Conservation (phyloP, 35 echinoderm and acorn worm species). For the Holothuria glaberrima region DNA sequence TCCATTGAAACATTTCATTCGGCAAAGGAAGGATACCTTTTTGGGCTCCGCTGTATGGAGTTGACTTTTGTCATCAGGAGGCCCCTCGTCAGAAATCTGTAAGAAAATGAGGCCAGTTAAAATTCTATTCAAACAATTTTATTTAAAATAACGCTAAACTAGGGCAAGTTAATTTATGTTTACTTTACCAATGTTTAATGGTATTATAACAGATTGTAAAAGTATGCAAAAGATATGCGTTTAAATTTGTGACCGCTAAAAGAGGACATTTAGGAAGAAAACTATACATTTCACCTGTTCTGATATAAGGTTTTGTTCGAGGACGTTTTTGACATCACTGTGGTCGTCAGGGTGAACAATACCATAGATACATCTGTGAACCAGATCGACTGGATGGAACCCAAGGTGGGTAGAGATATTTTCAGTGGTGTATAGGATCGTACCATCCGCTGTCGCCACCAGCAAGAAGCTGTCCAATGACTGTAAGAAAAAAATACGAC, state of each 20-base stretch:
- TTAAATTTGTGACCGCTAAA: background rate
- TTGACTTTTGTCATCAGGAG: conserved; percentile 8
- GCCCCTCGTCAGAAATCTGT: background rate
- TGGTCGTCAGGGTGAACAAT: conserved; percentile 99
- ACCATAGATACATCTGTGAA: conserved; percentile 97
- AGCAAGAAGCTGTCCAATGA: conserved; percentile 95
- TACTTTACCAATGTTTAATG: too few species aligned
- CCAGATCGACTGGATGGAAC: conserved; percentile 93
- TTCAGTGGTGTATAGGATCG: conserved; percentile 90
- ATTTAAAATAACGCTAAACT: too few species aligned
- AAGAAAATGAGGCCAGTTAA: too few species aligned
- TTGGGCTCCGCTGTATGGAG: conserved; percentile 19
- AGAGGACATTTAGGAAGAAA: too few species aligned
- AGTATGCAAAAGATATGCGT: background rate
- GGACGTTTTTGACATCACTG: conserved; percentile 79
- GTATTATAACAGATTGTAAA: background rate
- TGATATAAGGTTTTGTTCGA: conserved; percentile 69
- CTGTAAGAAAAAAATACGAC: conserved; percentile 48
- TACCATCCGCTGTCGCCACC: conserved; percentile 92
- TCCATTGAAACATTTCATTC: conserved; percentile 99
- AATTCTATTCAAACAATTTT: too few species aligned
- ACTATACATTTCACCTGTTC: background rate
- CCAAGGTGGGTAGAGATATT: conserved; percentile 93
- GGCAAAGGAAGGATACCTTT: conserved; percentile 84
- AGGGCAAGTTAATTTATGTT: too few species aligned